These are phyloP conservation scores for Glaucopsyche alexis DNA, from an alignment of 2,888 invertebrate species.

Conservation along the genomic window DNA sequence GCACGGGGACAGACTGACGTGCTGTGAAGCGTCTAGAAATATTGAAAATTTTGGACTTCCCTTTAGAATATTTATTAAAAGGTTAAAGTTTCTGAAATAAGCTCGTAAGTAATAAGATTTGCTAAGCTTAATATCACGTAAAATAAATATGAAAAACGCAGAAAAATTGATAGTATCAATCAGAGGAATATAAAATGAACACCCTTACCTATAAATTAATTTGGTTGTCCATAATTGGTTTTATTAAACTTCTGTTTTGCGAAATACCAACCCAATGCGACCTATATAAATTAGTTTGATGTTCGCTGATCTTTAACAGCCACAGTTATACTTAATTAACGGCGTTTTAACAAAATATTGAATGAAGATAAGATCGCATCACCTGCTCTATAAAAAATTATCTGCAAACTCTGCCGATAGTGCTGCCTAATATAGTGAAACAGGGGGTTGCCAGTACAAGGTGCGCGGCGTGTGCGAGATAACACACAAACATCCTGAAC, in stretches of 20 bases:
- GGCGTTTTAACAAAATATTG: constrained; percentile 51
- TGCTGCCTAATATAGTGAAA: constrained; percentile 68
- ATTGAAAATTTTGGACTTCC: too few species aligned
- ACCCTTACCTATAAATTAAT: neutral
- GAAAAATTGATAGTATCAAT: too few species aligned
- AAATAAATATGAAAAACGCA: too few species aligned
- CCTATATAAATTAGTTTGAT: constrained; percentile 11
- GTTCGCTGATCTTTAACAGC: neutral
- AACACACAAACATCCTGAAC: constrained; percentile 74
- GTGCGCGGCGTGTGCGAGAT: constrained; percentile 74
- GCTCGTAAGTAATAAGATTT: too few species aligned
- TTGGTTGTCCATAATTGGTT: neutral
- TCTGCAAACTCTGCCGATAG: constrained; percentile 63
- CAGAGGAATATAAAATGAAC: neutral
- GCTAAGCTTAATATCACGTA: too few species aligned
- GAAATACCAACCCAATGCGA: neutral
- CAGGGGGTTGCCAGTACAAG: constrained; percentile 57
- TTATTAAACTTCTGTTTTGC: neutral
- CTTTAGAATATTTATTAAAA: too few species aligned
- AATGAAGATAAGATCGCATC: constrained; percentile 62
- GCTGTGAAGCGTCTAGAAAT: too few species aligned
- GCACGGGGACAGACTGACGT: too few species aligned
- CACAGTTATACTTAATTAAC: constrained; percentile 59
- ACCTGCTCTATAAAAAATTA: constrained; percentile 69
- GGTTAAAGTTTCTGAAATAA: too few species aligned